Evolutionary conservation across 2,113 vertebrate genomes (phyloP), one percentile per base, ranked within the genome.

Genomic region (Leptocoma aspasia): DNA sequence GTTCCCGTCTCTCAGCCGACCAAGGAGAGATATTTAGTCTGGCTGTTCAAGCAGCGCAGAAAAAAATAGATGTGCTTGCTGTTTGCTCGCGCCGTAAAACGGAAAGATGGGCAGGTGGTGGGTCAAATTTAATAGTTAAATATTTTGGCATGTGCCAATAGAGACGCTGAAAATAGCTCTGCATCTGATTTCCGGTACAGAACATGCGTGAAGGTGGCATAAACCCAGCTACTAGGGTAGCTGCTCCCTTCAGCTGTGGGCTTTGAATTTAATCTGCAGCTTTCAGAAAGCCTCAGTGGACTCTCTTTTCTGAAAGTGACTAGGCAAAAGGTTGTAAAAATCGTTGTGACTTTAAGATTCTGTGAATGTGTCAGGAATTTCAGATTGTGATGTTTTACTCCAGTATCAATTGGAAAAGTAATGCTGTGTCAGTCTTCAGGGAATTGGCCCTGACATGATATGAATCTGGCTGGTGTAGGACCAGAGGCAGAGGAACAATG

Each of bases 361-460:
- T 47, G 45, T 69, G 54, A 89, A 76, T 39, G 39, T 39, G 39
- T 39, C 39, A 39, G 39, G 75, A 77, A 33, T 88, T 91, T 92
- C 56, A 45, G 65, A 7, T 28, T n/a, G 37, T 57, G 56, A 45
- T 90, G 41, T 70, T 86, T 92, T 33, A 7, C 53, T 80, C 59
- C 37, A 11, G 2, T 49, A 56, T 56, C 76, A 42, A 13, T 22
- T 3, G 3, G 33, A 76, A 89, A 64, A 79, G 94, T 78, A 92
- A n/a, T 84, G 92, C 89, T 94, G 88, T 88, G 94, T 95, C 92
- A 96, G 93, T 15, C 91, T 76, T 87, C 26, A 82, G 83, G 93
- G 90, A 59, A 28, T 16, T 61, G 87, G 59, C 72, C 49, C 28
- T 73, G 93, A 20, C 49, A 49, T 17, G 9, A 75, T 56, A 6